Evolutionary conservation across 2,797 vertebrate species (phyloP), one percentile per base, ranked within the genome.

Genomic region (Molossus alvarezi): DNA sequence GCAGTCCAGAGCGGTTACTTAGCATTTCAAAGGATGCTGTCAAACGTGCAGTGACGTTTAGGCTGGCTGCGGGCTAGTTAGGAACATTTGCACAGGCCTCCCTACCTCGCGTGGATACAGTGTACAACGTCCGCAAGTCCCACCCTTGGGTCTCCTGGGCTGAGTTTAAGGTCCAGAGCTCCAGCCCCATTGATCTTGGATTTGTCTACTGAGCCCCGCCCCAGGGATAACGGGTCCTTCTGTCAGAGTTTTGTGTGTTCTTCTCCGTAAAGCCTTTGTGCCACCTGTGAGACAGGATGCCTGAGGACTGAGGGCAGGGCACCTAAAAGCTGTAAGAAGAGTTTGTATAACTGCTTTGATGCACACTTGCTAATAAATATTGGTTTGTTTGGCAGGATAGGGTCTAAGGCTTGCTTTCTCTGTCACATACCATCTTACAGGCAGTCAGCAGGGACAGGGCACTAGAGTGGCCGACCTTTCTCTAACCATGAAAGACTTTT

Each of bases 51-150:
- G 7, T 13, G 76, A 18, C 4, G 9, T 33, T 67, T n/a, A 13
- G 23, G 45, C 48, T 8, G 33, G 41, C 10, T 8, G 6, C 14
- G 33, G 14, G 25, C 55, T 25, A 37, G 10, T 18, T 57, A 27
- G 27, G 69, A 62, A 6, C 1, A 9, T 25, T 14, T 37, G 7
- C 15, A 27, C 33, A 64, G 41, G 65, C 41, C 57, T 29, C 29
- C 7, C 9, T 2, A 8, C 2, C 21, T 29, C 72, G 6, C 9
- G 1, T 6, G 27, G 3, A 7, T 1, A 27, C 4, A 27, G 13
- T 9, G 4, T 6, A 3, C 1, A 1, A 20, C 48, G 5, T 3
- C 33, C 13, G 6, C 27, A 60, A 12, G 1, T 57, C n/a, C 10
- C 58, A 62, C 1, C 5, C 6, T 33, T 27, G 33, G 2, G 15